phyloP scores from a whole-genome alignment of 1,140 invertebrate genomes.

The Diachasma alloeum region DNA sequence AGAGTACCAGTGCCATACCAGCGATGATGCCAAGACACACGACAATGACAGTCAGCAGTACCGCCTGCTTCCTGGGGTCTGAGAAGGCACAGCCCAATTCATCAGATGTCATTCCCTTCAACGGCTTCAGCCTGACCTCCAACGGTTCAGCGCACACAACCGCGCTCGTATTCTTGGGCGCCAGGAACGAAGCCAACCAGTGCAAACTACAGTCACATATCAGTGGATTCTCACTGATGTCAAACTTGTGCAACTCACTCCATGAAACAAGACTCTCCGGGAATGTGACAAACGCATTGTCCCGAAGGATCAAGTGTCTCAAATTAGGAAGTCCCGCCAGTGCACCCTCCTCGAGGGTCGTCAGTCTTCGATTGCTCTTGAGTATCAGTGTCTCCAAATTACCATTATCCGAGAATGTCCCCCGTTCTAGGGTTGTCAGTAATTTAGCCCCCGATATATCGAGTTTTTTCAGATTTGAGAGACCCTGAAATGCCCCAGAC shows the following conservation, averaged over 20 bases:
- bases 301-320: slow-evolving; percentile 76
- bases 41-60: slow-evolving; percentile 78
- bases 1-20: slow-evolving; percentile 75
- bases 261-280: slow-evolving; percentile 80
- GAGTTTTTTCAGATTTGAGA: slow-evolving; percentile 77
- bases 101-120: slow-evolving; percentile 75
- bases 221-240: slow-evolving; percentile 84
- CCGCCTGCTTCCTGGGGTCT: slow-evolving; percentile 78
- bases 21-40: slow-evolving; percentile 74
- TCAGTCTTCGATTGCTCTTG: slow-evolving; percentile 78
- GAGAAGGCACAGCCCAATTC: slow-evolving; percentile 81
- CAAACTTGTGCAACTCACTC: slow-evolving; percentile 77
- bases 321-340: slow-evolving; percentile 81
- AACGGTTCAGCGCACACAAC: slow-evolving; percentile 79
- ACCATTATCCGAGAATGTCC: slow-evolving; percentile 79
- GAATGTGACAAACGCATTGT: slow-evolving; percentile 79
- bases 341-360: slow-evolving; percentile 76
- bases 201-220: slow-evolving; percentile 82
- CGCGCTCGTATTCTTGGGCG: slow-evolving; percentile 75
- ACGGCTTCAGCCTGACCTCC: slow-evolving; percentile 73
- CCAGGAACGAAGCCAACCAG: slow-evolving; percentile 81
- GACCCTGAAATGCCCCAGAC: slow-evolving; percentile 77
- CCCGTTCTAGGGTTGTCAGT: slow-evolving; percentile 75
- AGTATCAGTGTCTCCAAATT: slow-evolving; percentile 82
- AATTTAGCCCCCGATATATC: slow-evolving; percentile 80